Percentiles rank a stretch among this genome's conserved stretches.
These are phyloP conservation scores for Pygocentrus nattereri DNA, from an alignment of 2,797 vertebrate species.

Conservation along the genomic window DNA sequence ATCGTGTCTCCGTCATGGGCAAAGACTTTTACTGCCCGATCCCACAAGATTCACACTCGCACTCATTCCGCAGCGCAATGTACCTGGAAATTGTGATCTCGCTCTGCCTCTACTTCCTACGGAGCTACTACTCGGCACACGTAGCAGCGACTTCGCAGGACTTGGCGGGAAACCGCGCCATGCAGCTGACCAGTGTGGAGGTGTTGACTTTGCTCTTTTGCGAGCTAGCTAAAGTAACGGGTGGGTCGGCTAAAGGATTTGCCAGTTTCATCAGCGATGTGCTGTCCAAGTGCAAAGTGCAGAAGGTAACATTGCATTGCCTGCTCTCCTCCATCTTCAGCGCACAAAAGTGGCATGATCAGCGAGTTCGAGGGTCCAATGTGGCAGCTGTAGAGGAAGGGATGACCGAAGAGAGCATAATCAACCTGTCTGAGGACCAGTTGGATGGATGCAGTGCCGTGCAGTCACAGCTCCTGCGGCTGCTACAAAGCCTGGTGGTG, in stretches of 20 bases:
- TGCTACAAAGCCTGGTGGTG: constrained; percentile 93
- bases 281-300: constrained; percentile 97
- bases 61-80: constrained; percentile 97
- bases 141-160: constrained; percentile 89
- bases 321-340: constrained; percentile 96
- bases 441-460: constrained; percentile 93
- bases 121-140: constrained; percentile 95
- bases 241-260: constrained; percentile 95
- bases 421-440: constrained; percentile 97
- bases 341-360: constrained; percentile 96
- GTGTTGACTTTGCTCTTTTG: constrained; percentile 94
- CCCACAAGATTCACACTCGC: constrained; percentile 92
- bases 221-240: constrained; percentile 92
- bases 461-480: constrained; percentile 93
- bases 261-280: constrained; percentile 97
- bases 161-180: constrained; percentile 94
- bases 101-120: constrained; percentile 93
- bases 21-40: constrained; percentile 98
- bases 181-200: constrained; percentile 98
- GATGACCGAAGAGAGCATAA: constrained; percentile 94
- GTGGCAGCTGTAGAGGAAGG: constrained; percentile 90
- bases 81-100: constrained; percentile 98
- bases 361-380: constrained; percentile 85
- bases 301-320: constrained; percentile 97
- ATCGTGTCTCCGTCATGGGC: constrained; percentile 96